These are phyloP conservation scores for Mactra quadrangularis DNA, from an alignment of 1,140 invertebrate species.

Conservation along the genomic window DNA sequence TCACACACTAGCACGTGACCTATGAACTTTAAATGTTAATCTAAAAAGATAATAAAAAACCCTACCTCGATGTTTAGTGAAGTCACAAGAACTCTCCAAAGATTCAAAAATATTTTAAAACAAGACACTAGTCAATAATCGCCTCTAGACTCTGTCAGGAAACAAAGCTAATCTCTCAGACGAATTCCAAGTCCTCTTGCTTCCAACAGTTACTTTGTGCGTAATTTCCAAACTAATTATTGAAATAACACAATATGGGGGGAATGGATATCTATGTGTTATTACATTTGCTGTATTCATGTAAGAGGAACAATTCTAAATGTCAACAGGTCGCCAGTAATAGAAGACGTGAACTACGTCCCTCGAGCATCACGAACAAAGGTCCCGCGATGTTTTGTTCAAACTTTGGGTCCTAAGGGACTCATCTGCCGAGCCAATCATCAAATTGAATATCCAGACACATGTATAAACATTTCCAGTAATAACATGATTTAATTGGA, in stretches of 20 bases:
- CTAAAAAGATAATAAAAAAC: too few relatives aligned
- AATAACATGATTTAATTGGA: conserved; percentile 27
- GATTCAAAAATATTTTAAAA: too few relatives aligned
- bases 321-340: conserved; percentile 32
- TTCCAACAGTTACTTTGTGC: too few relatives aligned
- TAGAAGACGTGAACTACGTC: background rate
- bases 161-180: too few relatives aligned
- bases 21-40: too few relatives aligned
- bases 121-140: too few relatives aligned
- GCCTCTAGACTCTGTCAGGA: too few relatives aligned
- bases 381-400: conserved; percentile 6
- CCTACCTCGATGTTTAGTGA: too few relatives aligned
- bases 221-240: background rate
- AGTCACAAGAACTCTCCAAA: too few relatives aligned
- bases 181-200: too few relatives aligned
- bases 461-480: conserved; percentile 13
- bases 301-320: background rate
- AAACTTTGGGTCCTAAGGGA: conserved; percentile 6
- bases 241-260: conserved; percentile 21
- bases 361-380: background rate
- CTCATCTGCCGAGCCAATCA: background rate
- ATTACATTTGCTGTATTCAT: conserved; percentile 11
- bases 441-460: conserved; percentile 8
- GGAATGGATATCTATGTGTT: conserved; percentile 27
- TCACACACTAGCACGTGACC: too few relatives aligned